Base-by-base conservation (phyloP, 1,140 invertebrate species). In the Aphis gossypii region DNA sequence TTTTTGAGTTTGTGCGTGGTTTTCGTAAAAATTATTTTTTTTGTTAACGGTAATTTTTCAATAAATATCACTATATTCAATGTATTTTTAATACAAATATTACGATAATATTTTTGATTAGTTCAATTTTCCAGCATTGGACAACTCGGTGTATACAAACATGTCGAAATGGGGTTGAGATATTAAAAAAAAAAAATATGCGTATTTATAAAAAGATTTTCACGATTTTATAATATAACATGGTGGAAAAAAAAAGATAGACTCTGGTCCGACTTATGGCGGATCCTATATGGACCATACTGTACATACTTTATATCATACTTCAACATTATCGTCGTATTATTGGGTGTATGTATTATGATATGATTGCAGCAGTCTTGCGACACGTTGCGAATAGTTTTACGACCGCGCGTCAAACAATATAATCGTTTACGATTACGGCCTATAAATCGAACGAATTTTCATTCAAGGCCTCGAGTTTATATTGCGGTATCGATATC, bases 371-470 rank as follows among this genome's bases (percentile, higher is more conserved):
- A 21, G 83, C 30, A 48, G 44, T 88, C 4, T 51, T 51, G 86
- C 30, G 46, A 88, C 86, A 88, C 46, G 46, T 88, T 21, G 86
- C 86, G 86, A 88, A 88, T 51, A 86, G 38, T 44, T 86, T 46
- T 25, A 86, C 83, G 38, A 86, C 23, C 83, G 38, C 41, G 23
- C 41, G 38, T 8, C 83, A 30, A 41, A 44, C 41, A 23, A 23
- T 44, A 44, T 86, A 44, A 86, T 86, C 83, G 83, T 87, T 2
- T 87, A 20, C 46, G 44, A 48, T 88, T 88, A 88, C n/a, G 14
- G 86, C 51, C 44, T 35, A n/a, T 88, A 88, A 88, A 48, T 88
- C 30, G 86, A 88, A 21, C 30, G 30, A 88, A 88, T 88, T 35
- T n/a, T 88, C 46, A 7, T 88, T 9, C 46, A 88, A 88, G 48